phyloP scores from a whole-genome alignment of 2,888 invertebrate genomes.

The Phortica okadai region DNA sequence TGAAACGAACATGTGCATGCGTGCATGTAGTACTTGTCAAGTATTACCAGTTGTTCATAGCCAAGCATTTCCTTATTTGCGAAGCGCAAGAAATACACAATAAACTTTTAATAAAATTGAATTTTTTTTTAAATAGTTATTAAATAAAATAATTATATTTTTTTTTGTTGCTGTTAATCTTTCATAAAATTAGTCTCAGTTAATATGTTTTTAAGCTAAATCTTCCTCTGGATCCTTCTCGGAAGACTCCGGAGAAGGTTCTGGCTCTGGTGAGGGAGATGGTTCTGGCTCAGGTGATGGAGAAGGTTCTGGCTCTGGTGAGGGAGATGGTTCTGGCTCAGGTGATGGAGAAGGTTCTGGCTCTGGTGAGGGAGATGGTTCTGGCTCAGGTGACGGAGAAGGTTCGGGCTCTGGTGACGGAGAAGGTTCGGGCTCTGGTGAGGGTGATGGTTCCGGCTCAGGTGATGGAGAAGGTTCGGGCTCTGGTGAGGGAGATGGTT shows the following conservation, averaged over 20 bases:
- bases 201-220: not conserved
- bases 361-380: not conserved
- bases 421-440: not conserved
- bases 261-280: not conserved
- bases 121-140: not conserved
- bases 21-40: not conserved
- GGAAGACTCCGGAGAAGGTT: not conserved
- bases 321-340: not conserved
- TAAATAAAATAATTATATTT: not conserved
- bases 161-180: not conserved
- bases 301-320: not conserved
- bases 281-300: not conserved
- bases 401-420: not conserved
- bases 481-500: not conserved
- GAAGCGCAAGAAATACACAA: not conserved
- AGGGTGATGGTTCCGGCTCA: not conserved
- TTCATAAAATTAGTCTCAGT: not conserved
- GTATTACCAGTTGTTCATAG: not conserved
- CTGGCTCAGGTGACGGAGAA: slow-evolving; percentile 3
- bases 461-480: not conserved
- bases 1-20: too few species aligned
- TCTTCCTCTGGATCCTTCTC: slow-evolving; percentile 21
- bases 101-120: not conserved
- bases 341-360: not conserved
- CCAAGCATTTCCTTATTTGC: too few species aligned